phyloP scores from a whole-genome alignment of 2,888 invertebrate species.

The Cephalotes varians region DNA sequence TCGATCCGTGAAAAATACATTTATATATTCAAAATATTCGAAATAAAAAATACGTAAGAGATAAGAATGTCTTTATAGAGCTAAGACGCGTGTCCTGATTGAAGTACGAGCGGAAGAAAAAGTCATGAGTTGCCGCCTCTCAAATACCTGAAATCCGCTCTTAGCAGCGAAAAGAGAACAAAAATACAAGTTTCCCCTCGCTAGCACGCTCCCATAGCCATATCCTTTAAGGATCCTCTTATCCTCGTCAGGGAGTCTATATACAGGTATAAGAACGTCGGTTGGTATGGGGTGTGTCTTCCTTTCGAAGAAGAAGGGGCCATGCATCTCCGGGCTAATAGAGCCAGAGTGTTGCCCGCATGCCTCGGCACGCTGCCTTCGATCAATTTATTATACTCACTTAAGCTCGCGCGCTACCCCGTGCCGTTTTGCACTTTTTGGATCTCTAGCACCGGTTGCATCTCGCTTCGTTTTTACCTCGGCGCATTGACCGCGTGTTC shows the following conservation, averaged over 20 bases:
- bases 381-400: slow-evolving; percentile 80
- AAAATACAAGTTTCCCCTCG: slow-evolving; percentile 40
- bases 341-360: slow-evolving; percentile 77
- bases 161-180: slow-evolving; percentile 19
- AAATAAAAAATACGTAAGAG: not conserved
- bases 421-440: slow-evolving; percentile 63
- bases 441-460: slow-evolving; percentile 51
- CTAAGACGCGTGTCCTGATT: slow-evolving; percentile 5
- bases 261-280: slow-evolving; percentile 61
- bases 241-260: slow-evolving; percentile 64
- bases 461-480: slow-evolving; percentile 50
- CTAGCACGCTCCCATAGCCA: slow-evolving; percentile 24
- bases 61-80: not conserved
- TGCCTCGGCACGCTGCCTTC: slow-evolving; percentile 73
- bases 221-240: slow-evolving; percentile 66
- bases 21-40: not conserved
- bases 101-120: not conserved
- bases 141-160: slow-evolving; percentile 46
- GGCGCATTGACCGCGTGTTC: slow-evolving; percentile 47
- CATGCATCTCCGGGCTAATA: slow-evolving; percentile 77
- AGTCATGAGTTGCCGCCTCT: slow-evolving; percentile 26
- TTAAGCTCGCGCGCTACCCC: slow-evolving; percentile 70
- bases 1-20: not conserved
- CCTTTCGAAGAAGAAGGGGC: slow-evolving; percentile 68
- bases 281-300: slow-evolving; percentile 64